Percentiles rank a stretch among this genome's conserved stretches.
Conservation (phyloP, 2,113 vertebrate genomes). For the Tyto alba region DNA sequence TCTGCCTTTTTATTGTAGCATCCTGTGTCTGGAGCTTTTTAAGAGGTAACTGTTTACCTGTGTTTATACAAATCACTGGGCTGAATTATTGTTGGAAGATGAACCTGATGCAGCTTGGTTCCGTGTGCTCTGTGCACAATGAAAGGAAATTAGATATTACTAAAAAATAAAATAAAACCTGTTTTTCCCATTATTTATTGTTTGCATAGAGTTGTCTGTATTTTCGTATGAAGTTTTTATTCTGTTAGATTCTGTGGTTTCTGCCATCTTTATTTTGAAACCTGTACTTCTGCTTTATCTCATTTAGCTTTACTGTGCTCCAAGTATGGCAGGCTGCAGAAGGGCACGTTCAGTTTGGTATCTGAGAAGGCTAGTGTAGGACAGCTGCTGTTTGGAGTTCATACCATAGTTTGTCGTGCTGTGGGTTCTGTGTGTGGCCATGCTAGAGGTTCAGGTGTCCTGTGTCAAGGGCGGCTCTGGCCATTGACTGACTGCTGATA, state of each 20-base stretch:
- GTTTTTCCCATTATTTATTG: not conserved
- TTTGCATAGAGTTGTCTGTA: not conserved
- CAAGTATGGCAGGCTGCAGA: not conserved
- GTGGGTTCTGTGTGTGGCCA: accelerated
- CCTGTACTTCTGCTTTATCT: not conserved
- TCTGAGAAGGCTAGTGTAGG: not conserved
- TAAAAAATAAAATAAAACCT: not conserved
- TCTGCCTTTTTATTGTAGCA: not conserved
- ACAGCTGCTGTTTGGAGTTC: not conserved
- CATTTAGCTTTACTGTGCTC: not conserved
- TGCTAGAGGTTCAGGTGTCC: not conserved
- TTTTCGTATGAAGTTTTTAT: not conserved
- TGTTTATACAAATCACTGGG: not conserved
- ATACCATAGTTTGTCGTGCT: not conserved
- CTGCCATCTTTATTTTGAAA: not conserved
- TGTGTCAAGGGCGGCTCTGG: not conserved
- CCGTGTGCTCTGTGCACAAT: not conserved
- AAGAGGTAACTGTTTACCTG: not conserved
- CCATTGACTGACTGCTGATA: not conserved
- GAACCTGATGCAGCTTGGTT: not conserved
- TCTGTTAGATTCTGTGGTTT: not conserved
- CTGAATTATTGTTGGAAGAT: not conserved
- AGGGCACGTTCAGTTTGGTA: accelerated
- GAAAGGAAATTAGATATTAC: not conserved
- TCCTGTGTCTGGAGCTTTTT: not conserved